Evolutionary conservation across 2,888 invertebrate species (phyloP).

Genomic region (Dryadula phaetusa): DNA sequence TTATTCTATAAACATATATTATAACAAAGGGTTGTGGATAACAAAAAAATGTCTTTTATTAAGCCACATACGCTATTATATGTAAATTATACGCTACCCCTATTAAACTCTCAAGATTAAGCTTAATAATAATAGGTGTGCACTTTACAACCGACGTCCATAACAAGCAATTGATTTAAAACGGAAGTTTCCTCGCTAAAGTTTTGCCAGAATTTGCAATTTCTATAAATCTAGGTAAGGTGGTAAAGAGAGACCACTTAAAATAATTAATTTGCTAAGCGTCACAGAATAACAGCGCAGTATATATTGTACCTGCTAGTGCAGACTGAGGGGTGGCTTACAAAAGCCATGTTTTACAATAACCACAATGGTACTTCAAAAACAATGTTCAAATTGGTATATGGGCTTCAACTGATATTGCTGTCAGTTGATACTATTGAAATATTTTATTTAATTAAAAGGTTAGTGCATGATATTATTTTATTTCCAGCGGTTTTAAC

Average conservation of each 20-base stretch:
- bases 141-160: neutral
- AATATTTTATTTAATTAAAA: neutral
- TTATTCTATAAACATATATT: slow-evolving; percentile 3
- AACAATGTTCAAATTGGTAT: slow-evolving; percentile 1
- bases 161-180: neutral
- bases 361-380: neutral
- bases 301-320: slow-evolving; percentile 20
- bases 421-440: neutral
- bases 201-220: neutral
- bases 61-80: too few relatives aligned
- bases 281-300: slow-evolving; percentile 18
- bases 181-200: neutral
- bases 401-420: neutral
- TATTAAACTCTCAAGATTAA: neutral
- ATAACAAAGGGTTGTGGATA: neutral
- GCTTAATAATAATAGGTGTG: neutral
- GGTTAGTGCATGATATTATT: neutral
- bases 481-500: too few relatives aligned
- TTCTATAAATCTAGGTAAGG: slow-evolving; percentile 28
- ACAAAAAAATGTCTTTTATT: too few relatives aligned
- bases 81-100: too few relatives aligned
- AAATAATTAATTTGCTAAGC: slow-evolving; percentile 33
- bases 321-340: slow-evolving; percentile 16
- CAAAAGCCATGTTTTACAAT: slow-evolving; percentile 24
- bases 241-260: slow-evolving; percentile 26